Conservation (phyloP, 1,140 invertebrate genomes). For the Penaeus vannamei region DNA sequence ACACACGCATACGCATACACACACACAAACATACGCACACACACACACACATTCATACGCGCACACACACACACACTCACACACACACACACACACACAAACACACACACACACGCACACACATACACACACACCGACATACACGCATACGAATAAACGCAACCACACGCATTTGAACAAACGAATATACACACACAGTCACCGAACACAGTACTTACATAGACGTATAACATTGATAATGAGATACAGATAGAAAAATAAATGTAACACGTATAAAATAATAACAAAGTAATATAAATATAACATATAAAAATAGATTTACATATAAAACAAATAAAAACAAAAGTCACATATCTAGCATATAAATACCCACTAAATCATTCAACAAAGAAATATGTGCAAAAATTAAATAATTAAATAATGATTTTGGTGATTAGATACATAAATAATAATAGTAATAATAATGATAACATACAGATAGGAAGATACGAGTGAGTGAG, state of each 20-base stretch:
- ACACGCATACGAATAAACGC: not conserved
- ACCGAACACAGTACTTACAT: not conserved
- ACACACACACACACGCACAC: not conserved
- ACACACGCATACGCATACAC: not conserved
- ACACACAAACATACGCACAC: not conserved
- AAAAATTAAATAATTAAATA: too few relatives aligned
- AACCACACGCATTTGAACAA: not conserved
- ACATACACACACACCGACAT: not conserved
- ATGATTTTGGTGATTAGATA: too few relatives aligned
- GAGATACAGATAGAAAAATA: too few relatives aligned
- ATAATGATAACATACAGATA: not conserved
- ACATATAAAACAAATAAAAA: too few relatives aligned
- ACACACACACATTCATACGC: not conserved
- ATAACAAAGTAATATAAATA: too few relatives aligned
- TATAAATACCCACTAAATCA: too few relatives aligned
- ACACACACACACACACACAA: not conserved
- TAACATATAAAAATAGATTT: too few relatives aligned
- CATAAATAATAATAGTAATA: not conserved
- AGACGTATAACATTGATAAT: not conserved
- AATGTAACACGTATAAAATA: too few relatives aligned
- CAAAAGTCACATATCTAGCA: too few relatives aligned
- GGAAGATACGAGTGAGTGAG: too few relatives aligned
- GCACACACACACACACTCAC: too few relatives aligned
- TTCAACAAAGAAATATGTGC: too few relatives aligned
- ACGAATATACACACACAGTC: not conserved